A percentile compares a stretch with the other conserved stretches of the same genome.
phyloP scores from a whole-genome alignment of 2,797 vertebrate genomes.

The Acrossocheilus wenchowensis region DNA sequence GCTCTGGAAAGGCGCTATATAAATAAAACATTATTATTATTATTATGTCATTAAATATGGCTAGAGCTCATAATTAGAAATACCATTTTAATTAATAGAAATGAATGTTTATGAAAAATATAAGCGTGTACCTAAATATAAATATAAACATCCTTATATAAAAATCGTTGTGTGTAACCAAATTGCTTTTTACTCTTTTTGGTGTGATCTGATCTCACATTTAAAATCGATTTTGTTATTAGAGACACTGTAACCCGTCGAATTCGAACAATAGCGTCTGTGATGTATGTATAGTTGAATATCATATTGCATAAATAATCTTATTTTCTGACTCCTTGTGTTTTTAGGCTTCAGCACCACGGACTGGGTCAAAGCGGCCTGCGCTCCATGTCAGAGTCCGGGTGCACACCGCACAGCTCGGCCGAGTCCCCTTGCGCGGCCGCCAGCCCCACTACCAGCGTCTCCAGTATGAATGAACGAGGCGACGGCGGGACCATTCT shows the following conservation, averaged over 20 bases:
- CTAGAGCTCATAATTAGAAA: background rate
- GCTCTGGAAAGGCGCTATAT: too few relatives aligned
- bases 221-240: background rate
- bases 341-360: conserved; percentile 89
- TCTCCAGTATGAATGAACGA: conserved; percentile 86
- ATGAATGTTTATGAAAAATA: background rate
- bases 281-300: background rate
- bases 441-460: conserved; percentile 86
- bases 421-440: conserved; percentile 86
- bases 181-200: background rate
- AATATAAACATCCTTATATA: background rate
- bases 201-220: background rate
- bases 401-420: conserved; percentile 87
- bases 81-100: background rate
- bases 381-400: conserved; percentile 84
- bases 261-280: background rate
- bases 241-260: background rate
- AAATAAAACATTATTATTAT: background rate
- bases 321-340: background rate
- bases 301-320: background rate
- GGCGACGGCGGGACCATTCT: conserved; percentile 90
- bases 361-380: conserved; percentile 85
- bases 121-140: background rate
- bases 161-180: background rate
- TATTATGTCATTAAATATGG: background rate